Evolutionary conservation across 2,888 invertebrate genomes (phyloP), one percentile per base, ranked within the genome.

Genomic region (Adelphocoris suturalis): DNA sequence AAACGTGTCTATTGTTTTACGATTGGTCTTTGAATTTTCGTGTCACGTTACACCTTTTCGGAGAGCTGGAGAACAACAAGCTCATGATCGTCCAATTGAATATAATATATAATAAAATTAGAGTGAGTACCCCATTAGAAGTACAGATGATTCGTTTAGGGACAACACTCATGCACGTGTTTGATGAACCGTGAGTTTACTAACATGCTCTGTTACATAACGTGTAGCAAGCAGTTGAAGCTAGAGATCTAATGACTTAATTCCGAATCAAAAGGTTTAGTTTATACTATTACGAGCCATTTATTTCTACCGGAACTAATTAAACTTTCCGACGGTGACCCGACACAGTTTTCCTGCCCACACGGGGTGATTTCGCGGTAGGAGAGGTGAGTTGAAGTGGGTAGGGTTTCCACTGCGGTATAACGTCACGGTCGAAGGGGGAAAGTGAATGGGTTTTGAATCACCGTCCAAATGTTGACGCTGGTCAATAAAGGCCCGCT

Each of bases 391-490:
- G 23, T 19, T 13, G 27, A 23, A 68, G 68, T 68, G 68, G 23
- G 68, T 14, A 68, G 68, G 68, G 68, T 68, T 23, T 23, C 68
- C 68, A 68, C 68, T 68, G 68, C 68, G 68, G 68, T 68, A 68
- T 23, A 68, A 68, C 68, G 68, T 23, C 68, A 9, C 23, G 27
- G 68, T 23, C 68, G 68, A 68, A 68, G 68, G 23, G 68, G 68
- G 23, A 19, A 23, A 68, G 68, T 27, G 68, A 68, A 68, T 68
- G 68, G 68, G 68, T 68, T 68, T 68, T 7, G 68, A 68, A 68
- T 68, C 68, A 68, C 23, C 68, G 68, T 68, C 68, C 68, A 68
- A 68, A 68, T 68, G 68, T 68, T 68, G 68, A 68, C 68, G 68
- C 68, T 68, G 68, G 23, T 68, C 68, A 23, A 68, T 68, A 68